phyloP scores from a whole-genome alignment of 1,140 invertebrate genomes.

The Liolophura sinensis region DNA sequence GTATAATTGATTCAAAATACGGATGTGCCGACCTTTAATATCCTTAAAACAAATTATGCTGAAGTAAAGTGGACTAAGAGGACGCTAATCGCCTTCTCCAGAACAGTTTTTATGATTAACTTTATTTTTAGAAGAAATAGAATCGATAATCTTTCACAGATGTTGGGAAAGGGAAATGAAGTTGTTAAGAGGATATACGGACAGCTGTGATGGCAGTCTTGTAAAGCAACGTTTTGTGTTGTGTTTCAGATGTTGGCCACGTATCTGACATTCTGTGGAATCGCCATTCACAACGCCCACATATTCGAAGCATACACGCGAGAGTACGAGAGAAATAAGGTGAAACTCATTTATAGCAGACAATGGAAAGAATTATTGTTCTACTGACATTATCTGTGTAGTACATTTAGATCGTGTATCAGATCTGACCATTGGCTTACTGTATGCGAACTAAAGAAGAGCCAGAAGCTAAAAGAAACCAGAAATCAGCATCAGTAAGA shows the following conservation, averaged over 20 bases:
- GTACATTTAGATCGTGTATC: too few species aligned
- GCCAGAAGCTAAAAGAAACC: too few species aligned
- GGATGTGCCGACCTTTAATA: not conserved
- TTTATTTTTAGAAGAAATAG: too few species aligned
- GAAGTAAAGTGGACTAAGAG: not conserved
- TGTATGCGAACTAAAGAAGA: too few species aligned
- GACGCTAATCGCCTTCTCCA: too few species aligned
- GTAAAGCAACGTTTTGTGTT: conserved; percentile 15
- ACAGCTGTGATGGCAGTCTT: not conserved
- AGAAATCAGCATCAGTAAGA: too few species aligned
- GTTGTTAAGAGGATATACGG: not conserved
- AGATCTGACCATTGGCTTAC: too few species aligned
- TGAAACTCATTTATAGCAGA: conserved; percentile 43
- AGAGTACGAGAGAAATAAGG: conserved; percentile 92
- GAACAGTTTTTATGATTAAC: too few species aligned
- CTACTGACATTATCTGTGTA: too few species aligned
- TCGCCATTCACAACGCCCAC: conserved; percentile 96
- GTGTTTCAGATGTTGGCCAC: conserved; percentile 76
- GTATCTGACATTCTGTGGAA: conserved; percentile 95
- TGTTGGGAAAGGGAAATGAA: not conserved
- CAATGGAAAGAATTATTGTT: not conserved
- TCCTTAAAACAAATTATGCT: not conserved
- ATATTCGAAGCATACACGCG: conserved; percentile 91
- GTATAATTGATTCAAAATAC: too few species aligned
- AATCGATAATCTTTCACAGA: not conserved